A percentile compares a stretch with the other conserved stretches of the same genome.
phyloP scores from a whole-genome alignment of 2,797 vertebrate species.

The Karalla daura region DNA sequence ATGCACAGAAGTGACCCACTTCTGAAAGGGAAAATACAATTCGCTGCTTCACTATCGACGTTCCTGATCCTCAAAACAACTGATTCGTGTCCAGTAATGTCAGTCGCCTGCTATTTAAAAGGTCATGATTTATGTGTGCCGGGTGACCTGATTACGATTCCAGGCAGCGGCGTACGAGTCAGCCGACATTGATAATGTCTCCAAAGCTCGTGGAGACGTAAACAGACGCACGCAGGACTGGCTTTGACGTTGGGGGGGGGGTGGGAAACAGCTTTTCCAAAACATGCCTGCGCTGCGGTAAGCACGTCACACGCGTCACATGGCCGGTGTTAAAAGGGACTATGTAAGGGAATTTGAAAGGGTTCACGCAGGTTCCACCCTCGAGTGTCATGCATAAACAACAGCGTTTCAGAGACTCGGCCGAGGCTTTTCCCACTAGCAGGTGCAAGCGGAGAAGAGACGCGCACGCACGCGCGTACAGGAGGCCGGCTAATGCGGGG shows the following conservation, averaged over 20 bases:
- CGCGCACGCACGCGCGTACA: constrained; percentile 27
- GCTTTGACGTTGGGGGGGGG: constrained; percentile 25
- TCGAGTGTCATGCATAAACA: constrained; percentile 38
- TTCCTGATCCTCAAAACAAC: background rate
- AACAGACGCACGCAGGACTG: constrained; percentile 35
- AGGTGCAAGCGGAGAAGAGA: constrained; percentile 6
- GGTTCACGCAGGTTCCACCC: constrained; percentile 38
- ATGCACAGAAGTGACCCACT: background rate
- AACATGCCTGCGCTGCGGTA: constrained; percentile 55
- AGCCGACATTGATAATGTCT: constrained; percentile 62
- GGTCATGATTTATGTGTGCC: constrained; percentile 6
- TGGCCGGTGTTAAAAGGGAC: constrained; percentile 57
- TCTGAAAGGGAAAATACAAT: background rate
- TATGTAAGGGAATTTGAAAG: constrained; percentile 58
- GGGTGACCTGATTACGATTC: constrained; percentile 33
- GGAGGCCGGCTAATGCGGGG: constrained; percentile 1
- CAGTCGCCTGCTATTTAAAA: constrained; percentile 6
- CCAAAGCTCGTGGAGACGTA: constrained; percentile 39
- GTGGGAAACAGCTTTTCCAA: constrained; percentile 68
- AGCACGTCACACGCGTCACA: constrained; percentile 65
- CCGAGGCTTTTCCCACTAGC: constrained; percentile 14
- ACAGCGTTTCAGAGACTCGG: constrained; percentile 1
- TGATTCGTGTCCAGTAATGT: constrained; percentile 9
- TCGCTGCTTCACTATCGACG: background rate
- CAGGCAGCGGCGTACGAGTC: constrained; percentile 35